phyloP scores from a whole-genome alignment of 30 jellyfish, hydroid and myxozoan genomes.

The Phacellophora camtschatica region DNA sequence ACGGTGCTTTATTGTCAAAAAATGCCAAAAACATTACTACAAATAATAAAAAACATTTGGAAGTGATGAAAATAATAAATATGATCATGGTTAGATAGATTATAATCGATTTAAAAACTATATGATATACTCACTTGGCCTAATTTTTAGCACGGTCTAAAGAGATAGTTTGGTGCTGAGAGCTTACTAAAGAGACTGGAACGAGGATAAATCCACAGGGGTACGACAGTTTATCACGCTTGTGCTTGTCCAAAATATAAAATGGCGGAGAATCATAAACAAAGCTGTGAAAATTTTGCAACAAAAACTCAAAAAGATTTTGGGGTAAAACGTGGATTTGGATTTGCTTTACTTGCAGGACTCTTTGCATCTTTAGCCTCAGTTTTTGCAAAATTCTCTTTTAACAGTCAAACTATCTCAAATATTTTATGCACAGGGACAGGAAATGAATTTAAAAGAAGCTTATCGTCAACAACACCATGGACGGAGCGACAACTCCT shows the following conservation, averaged over 20 bases:
- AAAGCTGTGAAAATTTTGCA: neutral
- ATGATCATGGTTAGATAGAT: no score
- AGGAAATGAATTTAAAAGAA: neutral
- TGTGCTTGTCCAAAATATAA: neutral
- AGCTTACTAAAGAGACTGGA: neutral
- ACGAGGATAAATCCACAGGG: constrained; percentile 17
- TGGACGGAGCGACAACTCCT: neutral
- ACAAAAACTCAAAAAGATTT: neutral
- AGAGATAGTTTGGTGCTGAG: constrained; percentile 28
- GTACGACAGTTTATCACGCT: neutral
- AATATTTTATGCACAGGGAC: neutral
- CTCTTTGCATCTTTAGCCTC: constrained; percentile 62
- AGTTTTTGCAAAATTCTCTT: constrained; percentile 55
- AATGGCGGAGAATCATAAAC: constrained; percentile 16
- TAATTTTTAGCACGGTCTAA: constrained; percentile 9
- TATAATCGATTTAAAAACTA: neutral
- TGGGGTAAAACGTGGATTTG: constrained; percentile 10
- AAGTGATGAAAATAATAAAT: no score
- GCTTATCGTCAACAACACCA: neutral
- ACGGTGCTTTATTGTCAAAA: no score
- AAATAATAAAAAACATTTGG: no score
- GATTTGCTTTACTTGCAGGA: constrained; percentile 51
- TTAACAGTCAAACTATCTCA: neutral
- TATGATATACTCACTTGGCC: constrained; percentile 44
- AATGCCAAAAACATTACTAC: no score